Base-by-base conservation (phyloP, 2,797 vertebrate genomes). In the Sebastes diploproa region DNA sequence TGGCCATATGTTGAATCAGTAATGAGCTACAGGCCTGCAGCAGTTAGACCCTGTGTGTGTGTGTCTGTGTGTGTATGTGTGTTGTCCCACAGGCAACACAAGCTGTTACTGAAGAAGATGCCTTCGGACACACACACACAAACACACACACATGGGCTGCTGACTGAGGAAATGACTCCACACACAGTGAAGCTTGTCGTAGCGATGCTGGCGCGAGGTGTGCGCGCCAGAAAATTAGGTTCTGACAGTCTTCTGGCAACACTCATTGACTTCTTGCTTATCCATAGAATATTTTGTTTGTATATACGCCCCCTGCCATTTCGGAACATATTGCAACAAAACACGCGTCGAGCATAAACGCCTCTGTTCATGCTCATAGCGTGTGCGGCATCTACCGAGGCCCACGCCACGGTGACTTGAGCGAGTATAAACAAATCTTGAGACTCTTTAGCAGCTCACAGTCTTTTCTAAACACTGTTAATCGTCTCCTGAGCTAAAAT, bases 1-100 rank as follows among this genome's bases (percentile, higher is more conserved):
- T 55, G 18, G 76, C 89, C 86, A 91, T 92, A 92, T 93, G 91
- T 88, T 84, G 54, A 77, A 83, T 88, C 75, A 81, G 84, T 92
- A 91, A 92, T 89, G 81, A 88, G 78, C 65, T 75, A 84, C 73
- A 90, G 75, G 90, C 92, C 88, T 84, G 83, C 82, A 87, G 90
- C 92, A 90, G 63, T 88, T 78, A 70, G 52, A 84, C 46, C 60
- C 50, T 75, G 58, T 70, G 23, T 66, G 61, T 34, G 58, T 34
- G 9, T 61, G 59, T 61, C 2, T 61, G 59, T 61, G 23, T 27
- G 36, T 86, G 72, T 76, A 34, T 82, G 79, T 81, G 68, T 75
- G 76, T 77, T 82, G 67, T 88, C 89, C 91, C 86, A 91, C 71
- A 92, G 92, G 92, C 91, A 89, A 81, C 87, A 91, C 91, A 93